Base-by-base conservation (phyloP, 1,140 invertebrate genomes). In the Papilio machaon region DNA sequence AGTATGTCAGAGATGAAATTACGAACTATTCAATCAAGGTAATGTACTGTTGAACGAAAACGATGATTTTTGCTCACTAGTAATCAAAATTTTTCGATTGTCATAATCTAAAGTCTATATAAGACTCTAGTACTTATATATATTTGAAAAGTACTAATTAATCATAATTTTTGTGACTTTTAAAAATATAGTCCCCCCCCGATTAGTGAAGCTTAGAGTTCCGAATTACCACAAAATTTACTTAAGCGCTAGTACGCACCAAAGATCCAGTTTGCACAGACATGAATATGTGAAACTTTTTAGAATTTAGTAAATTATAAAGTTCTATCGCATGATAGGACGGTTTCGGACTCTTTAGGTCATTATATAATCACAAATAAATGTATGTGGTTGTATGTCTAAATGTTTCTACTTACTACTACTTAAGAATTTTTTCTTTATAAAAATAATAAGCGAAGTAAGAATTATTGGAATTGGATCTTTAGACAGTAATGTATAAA, bases 191-290 rank as follows among this genome's bases (percentile, higher is more conserved):
- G 38, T 73, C 1, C 23, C 23, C 23, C 73, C 73, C 73, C 73
- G 38, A 73, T 47, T 73, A 46, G 38, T 73, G 60, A 64, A 64
- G 13, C 64, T 15, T 70, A 70, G 64, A 70, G 64, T 70, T 70
- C 64, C 73, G 73, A 43, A 73, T 73, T 73, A 47, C 73, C 73
- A 47, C 15, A 11, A 73, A 19, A 46, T 15, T 23, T 73, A n/a
- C 43, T 19, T 79, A 67, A 67, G 58, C 77, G 77, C 77, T 79
- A 79, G 76, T 64, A 79, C 60, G 77, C 77, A 49, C 74, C 47
- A 74, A 74, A 74, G 38, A 74, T 46, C 35, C 73, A 73, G 38
- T 73, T 46, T 47, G 43, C 73, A 73, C 47, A 11, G 19, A 52
- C 46, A 7, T 52, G 19, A 76, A 30, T 15, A 73, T 75, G 47